Conservation (phyloP, 2,888 invertebrate species). For the Himalopsyche japonica region DNA sequence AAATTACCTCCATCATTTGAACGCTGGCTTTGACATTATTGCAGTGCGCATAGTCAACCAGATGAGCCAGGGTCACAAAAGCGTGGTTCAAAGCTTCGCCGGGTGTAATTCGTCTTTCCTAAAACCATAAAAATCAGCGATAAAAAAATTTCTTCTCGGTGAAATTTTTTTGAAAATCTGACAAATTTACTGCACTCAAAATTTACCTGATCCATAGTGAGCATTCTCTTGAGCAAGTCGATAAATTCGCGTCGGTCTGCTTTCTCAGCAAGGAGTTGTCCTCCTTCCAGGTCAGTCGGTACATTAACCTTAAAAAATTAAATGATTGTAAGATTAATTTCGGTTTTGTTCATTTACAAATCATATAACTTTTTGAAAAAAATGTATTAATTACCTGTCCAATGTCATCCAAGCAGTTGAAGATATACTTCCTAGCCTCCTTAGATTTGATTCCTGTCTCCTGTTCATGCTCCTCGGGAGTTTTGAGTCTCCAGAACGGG, state of each 20-base stretch:
- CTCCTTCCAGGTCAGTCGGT: conserved; percentile 95
- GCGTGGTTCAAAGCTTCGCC: conserved; percentile 95
- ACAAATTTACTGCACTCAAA: no score
- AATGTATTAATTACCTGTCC: conserved; percentile 63
- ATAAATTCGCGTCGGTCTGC: conserved; percentile 97
- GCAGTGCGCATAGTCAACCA: conserved; percentile 95
- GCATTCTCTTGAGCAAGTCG: conserved; percentile 95
- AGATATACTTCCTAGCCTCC: conserved; percentile 99
- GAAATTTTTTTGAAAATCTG: no score
- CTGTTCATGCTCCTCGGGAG: conserved; percentile 96
- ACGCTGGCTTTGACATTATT: conserved; percentile 96
- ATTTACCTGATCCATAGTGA: conserved; percentile 92
- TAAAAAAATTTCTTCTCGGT: no score
- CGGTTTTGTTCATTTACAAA: no score
- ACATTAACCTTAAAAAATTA: conserved; percentile 72
- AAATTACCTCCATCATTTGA: conserved; percentile 90
- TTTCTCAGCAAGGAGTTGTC: conserved; percentile 95
- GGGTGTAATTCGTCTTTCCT: conserved; percentile 94
- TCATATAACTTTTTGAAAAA: neutral
- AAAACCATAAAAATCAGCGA: conserved; percentile 41
- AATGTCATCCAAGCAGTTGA: conserved; percentile 98
- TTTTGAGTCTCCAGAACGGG: conserved; percentile 86
- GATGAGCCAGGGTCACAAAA: conserved; percentile 89
- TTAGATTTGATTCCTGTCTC: conserved; percentile 98
- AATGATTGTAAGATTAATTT: conserved; percentile 6